These are phyloP conservation scores for Junco hyemalis DNA, from an alignment of 2,113 vertebrate species.

Conservation along the genomic window DNA sequence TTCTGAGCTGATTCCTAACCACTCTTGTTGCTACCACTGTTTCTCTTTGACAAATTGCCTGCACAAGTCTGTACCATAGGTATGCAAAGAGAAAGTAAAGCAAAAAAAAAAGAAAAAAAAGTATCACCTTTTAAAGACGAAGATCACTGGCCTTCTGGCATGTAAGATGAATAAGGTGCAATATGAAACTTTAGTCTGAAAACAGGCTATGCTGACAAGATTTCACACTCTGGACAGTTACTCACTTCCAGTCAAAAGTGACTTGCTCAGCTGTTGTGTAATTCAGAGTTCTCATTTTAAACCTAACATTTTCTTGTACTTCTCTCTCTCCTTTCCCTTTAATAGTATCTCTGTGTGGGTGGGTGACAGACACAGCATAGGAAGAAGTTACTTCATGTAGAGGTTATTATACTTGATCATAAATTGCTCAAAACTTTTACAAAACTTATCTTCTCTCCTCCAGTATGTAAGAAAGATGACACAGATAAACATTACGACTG, in stretches of 20 bases:
- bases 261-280: conserved; percentile 49
- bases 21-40: neutral
- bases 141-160: neutral
- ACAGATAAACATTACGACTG: neutral
- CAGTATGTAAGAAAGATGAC: neutral
- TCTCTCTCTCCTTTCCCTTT: conserved; percentile 33
- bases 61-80: neutral
- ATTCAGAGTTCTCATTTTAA: conserved; percentile 54
- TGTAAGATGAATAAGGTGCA: neutral
- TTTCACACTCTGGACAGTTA: neutral
- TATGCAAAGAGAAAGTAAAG: neutral
- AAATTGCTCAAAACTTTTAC: neutral
- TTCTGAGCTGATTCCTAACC: neutral
- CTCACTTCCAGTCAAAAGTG: conserved; percentile 34
- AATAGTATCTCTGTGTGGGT: conserved; percentile 33
- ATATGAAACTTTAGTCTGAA: neutral
- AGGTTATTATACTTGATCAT: conserved; percentile 9
- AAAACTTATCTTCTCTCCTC: neutral
- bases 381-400: conserved; percentile 38
- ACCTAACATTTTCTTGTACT: conserved; percentile 24
- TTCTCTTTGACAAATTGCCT: neutral
- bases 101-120: neutral
- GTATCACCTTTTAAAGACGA: neutral
- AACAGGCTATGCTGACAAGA: neutral
- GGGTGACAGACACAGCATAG: conserved; percentile 14